Percentiles rank a stretch among this genome's conserved stretches.
Evolutionary conservation across 1,140 invertebrate species (phyloP).

Genomic region (Musca domestica): DNA sequence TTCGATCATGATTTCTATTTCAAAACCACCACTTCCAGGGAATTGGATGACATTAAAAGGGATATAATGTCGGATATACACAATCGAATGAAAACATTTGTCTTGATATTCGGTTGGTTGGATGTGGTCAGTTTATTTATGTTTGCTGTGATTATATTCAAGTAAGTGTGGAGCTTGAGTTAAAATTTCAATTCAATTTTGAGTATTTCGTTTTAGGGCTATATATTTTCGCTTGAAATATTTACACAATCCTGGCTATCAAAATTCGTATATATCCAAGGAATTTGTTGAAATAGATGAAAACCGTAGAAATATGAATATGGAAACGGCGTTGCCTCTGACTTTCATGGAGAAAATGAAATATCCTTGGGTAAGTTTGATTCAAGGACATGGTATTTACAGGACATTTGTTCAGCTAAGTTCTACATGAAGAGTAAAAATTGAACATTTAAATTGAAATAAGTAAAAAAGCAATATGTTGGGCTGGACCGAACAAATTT

Average conservation of each 20-base stretch:
- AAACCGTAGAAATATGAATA: conserved; percentile 60
- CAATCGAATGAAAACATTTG: conserved; percentile 53
- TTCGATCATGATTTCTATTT: conserved; percentile 68
- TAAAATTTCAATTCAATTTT: too few relatives aligned
- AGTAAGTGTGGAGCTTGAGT: conserved; percentile 27
- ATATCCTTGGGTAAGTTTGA: conserved; percentile 60
- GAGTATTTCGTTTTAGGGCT: conserved; percentile 56
- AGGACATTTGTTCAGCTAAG: too few relatives aligned
- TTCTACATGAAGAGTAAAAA: too few relatives aligned
- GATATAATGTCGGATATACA: conserved; percentile 62
- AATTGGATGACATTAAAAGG: conserved; percentile 55
- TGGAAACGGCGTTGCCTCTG: conserved; percentile 69
- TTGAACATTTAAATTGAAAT: too few relatives aligned
- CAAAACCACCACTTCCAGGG: conserved; percentile 59
- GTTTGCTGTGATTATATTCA: conserved; percentile 33
- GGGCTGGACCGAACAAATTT: too few relatives aligned
- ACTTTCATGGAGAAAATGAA: conserved; percentile 63
- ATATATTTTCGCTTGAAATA: conserved; percentile 72
- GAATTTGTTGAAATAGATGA: conserved; percentile 69
- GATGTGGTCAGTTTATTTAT: conserved; percentile 30
- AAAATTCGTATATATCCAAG: conserved; percentile 72
- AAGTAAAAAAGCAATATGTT: too few relatives aligned
- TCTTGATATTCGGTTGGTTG: conserved; percentile 33
- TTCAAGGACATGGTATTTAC: too few relatives aligned
- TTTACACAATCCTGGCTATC: conserved; percentile 67